Conservation (phyloP, 2,888 invertebrate species). For the Xanthorhoe designata region DNA sequence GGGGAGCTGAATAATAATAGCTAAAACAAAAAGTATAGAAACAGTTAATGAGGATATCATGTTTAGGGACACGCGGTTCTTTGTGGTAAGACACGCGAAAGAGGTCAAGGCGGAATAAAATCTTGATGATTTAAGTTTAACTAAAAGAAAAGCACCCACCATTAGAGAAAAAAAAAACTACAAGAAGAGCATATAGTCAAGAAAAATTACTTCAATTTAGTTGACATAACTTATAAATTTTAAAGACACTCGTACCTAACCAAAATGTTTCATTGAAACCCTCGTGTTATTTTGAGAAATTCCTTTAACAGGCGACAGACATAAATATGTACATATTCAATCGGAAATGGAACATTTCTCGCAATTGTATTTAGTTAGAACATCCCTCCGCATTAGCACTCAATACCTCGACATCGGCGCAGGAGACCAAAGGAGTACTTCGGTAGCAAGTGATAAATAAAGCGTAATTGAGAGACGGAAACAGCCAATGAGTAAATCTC, state of each 20-base stretch:
- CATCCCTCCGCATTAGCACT: constrained; percentile 44
- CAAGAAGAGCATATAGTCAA: not conserved
- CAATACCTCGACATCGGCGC: constrained; percentile 53
- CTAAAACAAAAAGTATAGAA: constrained; percentile 39
- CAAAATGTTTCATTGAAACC: constrained; percentile 1
- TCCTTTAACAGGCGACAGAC: constrained; percentile 21
- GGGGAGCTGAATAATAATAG: constrained; percentile 60
- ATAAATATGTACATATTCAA: constrained; percentile 13
- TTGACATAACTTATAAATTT: too few relatives aligned
- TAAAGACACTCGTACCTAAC: not conserved
- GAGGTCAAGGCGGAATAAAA: constrained; percentile 1
- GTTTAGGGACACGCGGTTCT: constrained; percentile 14
- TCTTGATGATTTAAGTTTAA: constrained; percentile 4
- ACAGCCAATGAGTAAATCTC: constrained; percentile 86
- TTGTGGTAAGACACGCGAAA: constrained; percentile 12
- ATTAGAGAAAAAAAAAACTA: not conserved
- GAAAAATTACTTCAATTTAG: not conserved
- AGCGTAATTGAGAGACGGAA: constrained; percentile 85
- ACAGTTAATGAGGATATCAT: constrained; percentile 32
- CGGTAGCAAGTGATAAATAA: constrained; percentile 84
- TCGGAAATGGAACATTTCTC: constrained; percentile 26
- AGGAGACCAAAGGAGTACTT: constrained; percentile 61
- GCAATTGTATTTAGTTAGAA: constrained; percentile 36
- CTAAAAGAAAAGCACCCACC: not conserved
- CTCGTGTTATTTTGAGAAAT: constrained; percentile 4